Conservation (phyloP, 37 sponge, comb jelly and placozoan genomes). For the Axinella damicornis region DNA sequence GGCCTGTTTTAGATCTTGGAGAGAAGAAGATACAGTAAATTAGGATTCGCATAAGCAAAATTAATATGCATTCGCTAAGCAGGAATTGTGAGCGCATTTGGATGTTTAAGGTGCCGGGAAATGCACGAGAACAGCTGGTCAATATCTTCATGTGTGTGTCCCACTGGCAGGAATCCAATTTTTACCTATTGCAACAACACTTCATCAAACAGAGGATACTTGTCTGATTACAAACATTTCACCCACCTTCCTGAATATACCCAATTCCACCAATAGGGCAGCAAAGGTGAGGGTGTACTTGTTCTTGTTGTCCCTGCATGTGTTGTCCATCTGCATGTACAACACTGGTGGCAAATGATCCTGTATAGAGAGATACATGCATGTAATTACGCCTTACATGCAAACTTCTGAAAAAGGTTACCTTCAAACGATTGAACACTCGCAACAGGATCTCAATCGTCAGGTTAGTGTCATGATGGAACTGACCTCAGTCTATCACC, state of each 20-base stretch:
- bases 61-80: neutral
- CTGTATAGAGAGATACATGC: no score
- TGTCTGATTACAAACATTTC: neutral
- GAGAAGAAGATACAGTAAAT: neutral
- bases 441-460: neutral
- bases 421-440: neutral
- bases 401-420: neutral
- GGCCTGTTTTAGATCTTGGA: neutral
- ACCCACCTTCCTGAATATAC: neutral
- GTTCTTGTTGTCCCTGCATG: neutral
- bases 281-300: neutral
- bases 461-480: slow-evolving; percentile 39
- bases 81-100: neutral
- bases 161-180: slow-evolving; percentile 18
- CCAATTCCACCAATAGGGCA: neutral
- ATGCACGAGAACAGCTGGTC: slow-evolving; percentile 26
- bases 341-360: no score
- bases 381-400: no score
- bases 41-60: no score
- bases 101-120: neutral
- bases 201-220: no score
- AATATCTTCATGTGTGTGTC: slow-evolving; percentile 53
- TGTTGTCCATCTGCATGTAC: neutral
- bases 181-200: neutral
- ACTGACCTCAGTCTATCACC: slow-evolving; percentile 17